Base-by-base conservation (phyloP, 1,140 invertebrate genomes). In the Brachionus rubens region DNA sequence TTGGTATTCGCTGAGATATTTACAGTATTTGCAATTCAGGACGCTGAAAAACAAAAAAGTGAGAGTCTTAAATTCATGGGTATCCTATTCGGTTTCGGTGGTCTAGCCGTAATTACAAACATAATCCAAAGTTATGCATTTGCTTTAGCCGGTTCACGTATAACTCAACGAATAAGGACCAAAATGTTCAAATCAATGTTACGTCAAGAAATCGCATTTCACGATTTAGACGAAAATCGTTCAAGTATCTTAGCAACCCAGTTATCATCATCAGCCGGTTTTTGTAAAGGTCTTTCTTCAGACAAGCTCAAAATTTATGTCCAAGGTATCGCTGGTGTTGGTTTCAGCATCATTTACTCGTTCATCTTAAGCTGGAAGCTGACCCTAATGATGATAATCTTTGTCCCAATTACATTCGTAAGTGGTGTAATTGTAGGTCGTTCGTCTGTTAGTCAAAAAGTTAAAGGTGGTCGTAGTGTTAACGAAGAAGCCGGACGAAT, bases 331-430 rank as follows among this genome's bases (percentile, higher is more conserved):
- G 81, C 87, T 24, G 79, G 81, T 0, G 87, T 89, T 19, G 89
- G 89, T 6, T 80, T 93, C 5, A 83, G 89, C 7, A 1, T 88
- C 91, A 80, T 91, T 1, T 88, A 92, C 80, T 91, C 6, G 88
- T 94, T 47, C 43, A 80, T 89, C 21, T 89, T 89, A 78, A 91
- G 91, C 76, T 94, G 92, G 91, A 87, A 91, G 81, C 83, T 94
- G 3, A 90, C 92, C 1, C 82, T 92, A 1, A 87, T 93, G 12
- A 91, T 93, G 78, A 81, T 94, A 21, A 87, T 88, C 28, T 89
- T 91, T 10, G 87, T 91, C 43, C 92, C 92, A 0, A 80, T 87
- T 19, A 82, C 87, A 12, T 79, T 82, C 19, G 21, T 83, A 9
- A 80, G 81, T 52, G 89, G 92, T 26, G 50, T 76, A 5, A 76